These are phyloP conservation scores for Stictocephala bisonia DNA, from an alignment of 2,888 invertebrate species.

Conservation along the genomic window DNA sequence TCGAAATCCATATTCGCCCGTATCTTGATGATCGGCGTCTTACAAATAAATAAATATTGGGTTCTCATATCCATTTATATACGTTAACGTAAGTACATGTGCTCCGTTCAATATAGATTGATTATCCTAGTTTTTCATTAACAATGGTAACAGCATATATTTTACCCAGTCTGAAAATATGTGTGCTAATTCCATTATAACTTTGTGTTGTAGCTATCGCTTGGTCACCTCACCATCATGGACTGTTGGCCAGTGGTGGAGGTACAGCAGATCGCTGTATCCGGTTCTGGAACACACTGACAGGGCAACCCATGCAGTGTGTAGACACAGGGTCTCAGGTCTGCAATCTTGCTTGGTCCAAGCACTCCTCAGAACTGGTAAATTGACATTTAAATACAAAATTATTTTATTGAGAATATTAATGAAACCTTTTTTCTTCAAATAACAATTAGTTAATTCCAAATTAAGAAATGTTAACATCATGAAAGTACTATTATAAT, in stretches of 20 bases:
- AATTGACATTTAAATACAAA: conserved; percentile 8
- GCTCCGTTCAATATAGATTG: too few species aligned
- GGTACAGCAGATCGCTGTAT: conserved; percentile 99
- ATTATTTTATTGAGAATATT: neutral
- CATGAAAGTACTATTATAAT: neutral
- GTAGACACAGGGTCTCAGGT: conserved; percentile 93
- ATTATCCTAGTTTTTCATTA: too few species aligned
- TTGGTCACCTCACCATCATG: conserved; percentile 99
- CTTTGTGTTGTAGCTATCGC: conserved; percentile 78
- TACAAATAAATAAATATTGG: too few species aligned
- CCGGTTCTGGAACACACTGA: conserved; percentile 98
- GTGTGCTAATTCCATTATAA: too few species aligned
- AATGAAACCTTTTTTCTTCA: neutral
- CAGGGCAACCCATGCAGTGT: conserved; percentile 97
- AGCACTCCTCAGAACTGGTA: conserved; percentile 95
- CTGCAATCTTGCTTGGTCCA: conserved; percentile 98
- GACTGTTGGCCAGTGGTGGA: conserved; percentile 95
- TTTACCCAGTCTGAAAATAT: too few species aligned
- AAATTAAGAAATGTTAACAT: neutral
- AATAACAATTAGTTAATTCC: neutral
- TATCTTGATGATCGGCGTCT: too few species aligned
- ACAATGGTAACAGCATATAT: too few species aligned
- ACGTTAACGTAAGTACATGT: too few species aligned
- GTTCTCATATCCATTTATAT: too few species aligned
- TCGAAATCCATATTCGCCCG: too few species aligned